Evolutionary conservation across 2,113 vertebrate genomes (phyloP).

Genomic region (Colistium nudipinnis): DNA sequence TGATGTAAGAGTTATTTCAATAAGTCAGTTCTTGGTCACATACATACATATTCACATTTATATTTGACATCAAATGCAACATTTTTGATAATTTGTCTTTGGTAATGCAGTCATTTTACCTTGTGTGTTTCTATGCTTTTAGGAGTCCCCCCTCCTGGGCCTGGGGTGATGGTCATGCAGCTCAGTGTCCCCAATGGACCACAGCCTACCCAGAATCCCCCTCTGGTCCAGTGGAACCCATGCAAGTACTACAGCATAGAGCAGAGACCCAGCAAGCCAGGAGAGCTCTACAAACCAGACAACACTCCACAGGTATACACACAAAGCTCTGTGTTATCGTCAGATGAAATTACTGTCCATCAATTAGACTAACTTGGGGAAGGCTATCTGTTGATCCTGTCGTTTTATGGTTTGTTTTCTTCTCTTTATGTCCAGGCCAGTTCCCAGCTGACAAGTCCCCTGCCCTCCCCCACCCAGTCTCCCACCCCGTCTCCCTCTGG

Average conservation of each 20-base stretch:
- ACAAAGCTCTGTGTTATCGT: background rate
- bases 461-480: constrained; percentile 94
- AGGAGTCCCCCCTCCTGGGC: constrained; percentile 93
- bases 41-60: too few species aligned
- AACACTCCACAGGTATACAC: constrained; percentile 86
- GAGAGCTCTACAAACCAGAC: constrained; percentile 91
- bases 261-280: constrained; percentile 92
- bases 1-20: too few species aligned
- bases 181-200: constrained; percentile 94
- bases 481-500: constrained; percentile 93
- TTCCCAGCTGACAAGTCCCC: constrained; percentile 91
- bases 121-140: too few species aligned
- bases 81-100: background rate
- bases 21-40: too few species aligned
- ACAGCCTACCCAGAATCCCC: constrained; percentile 88
- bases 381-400: background rate
- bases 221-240: constrained; percentile 97
- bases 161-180: constrained; percentile 98
- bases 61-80: too few species aligned
- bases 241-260: constrained; percentile 99
- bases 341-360: background rate
- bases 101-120: too few species aligned
- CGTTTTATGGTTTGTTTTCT: background rate
- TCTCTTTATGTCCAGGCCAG: constrained; percentile 80
- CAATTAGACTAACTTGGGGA: background rate